phyloP scores from a whole-genome alignment of 1,140 invertebrate species.

The Drosophila guanche region DNA sequence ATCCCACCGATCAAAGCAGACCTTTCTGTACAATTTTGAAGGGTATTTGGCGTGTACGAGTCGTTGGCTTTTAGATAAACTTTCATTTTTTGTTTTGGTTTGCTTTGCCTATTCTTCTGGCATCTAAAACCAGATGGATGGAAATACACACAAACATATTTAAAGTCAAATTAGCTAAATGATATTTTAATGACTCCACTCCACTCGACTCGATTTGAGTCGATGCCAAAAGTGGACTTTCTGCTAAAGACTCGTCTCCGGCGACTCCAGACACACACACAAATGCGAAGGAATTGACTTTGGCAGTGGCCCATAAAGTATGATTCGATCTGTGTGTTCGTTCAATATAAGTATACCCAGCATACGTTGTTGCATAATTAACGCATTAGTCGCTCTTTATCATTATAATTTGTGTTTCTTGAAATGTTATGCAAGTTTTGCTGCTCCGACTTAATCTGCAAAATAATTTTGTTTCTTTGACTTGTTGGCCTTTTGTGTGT shows the following conservation, averaged over 20 bases:
- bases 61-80: conserved; percentile 31
- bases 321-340: conserved; percentile 44
- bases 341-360: no score
- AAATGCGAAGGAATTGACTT: conserved; percentile 28
- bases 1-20: no score
- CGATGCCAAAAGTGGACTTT: neutral
- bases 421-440: conserved; percentile 46
- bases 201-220: conserved; percentile 7
- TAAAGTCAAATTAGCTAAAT: conserved; percentile 50
- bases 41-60: conserved; percentile 24
- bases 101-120: neutral
- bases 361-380: conserved; percentile 47
- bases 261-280: conserved; percentile 14
- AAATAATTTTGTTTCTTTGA: conserved; percentile 35
- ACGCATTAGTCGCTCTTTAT: conserved; percentile 55
- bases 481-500: conserved; percentile 1
- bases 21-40: conserved; percentile 3
- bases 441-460: conserved; percentile 14
- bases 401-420: conserved; percentile 53
- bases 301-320: conserved; percentile 38
- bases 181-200: conserved; percentile 54
- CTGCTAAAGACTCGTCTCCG: conserved; percentile 31
- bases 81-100: conserved; percentile 32
- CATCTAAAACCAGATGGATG: conserved; percentile 1
- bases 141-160: conserved; percentile 1